These are phyloP conservation scores for Halichoerus grypus DNA, from an alignment of 2,113 vertebrate species.

Conservation along the genomic window DNA sequence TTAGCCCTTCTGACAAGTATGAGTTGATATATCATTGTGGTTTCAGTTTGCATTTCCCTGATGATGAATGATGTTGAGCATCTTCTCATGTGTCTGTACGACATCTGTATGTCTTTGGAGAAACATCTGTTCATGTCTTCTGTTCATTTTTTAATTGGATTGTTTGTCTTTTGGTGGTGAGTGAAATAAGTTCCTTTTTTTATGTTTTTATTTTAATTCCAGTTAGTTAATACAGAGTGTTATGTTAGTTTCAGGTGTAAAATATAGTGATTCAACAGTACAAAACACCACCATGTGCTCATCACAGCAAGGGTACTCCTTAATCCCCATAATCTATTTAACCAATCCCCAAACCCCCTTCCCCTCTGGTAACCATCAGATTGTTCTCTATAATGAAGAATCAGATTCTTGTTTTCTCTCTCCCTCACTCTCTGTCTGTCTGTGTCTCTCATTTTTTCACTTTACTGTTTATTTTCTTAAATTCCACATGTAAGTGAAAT, in stretches of 20 bases:
- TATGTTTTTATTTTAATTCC: not conserved
- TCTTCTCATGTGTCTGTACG: not conserved
- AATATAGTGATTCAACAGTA: not conserved
- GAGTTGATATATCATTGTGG: not conserved
- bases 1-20: not conserved
- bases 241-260: not conserved
- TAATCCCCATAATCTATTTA: not conserved
- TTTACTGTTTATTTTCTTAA: not conserved
- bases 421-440: not conserved
- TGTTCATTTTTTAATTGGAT: not conserved
- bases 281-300: not conserved
- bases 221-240: not conserved
- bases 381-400: not conserved
- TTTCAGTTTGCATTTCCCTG: not conserved
- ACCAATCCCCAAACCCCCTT: not conserved
- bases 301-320: not conserved
- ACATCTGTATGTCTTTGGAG: not conserved
- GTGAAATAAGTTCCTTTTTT: not conserved
- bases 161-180: not conserved
- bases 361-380: not conserved
- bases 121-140: not conserved
- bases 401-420: not conserved
- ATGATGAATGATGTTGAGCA: not conserved
- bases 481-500: not conserved
- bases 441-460: not conserved